Conservation (phyloP, 2,797 vertebrate genomes). For the Phoeniculus purpureus region DNA sequence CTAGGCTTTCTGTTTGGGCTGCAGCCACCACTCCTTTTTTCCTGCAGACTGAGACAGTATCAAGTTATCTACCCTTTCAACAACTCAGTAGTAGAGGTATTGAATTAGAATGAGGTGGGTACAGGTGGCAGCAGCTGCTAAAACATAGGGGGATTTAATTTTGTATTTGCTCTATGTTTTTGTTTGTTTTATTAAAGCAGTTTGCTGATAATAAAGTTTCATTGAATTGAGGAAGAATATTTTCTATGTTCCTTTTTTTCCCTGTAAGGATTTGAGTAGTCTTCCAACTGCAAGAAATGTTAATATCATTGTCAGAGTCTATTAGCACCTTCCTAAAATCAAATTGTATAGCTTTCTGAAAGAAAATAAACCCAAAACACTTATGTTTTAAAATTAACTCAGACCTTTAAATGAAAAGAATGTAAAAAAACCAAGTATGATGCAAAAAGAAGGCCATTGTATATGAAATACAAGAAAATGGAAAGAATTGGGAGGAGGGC, state of each 20-base stretch:
- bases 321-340: neutral
- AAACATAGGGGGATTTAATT: neutral
- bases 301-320: neutral
- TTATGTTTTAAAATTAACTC: neutral
- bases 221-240: neutral
- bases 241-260: neutral
- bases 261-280: neutral
- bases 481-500: neutral
- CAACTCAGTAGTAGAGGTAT: constrained; percentile 44
- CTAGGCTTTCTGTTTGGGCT: constrained; percentile 34
- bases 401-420: neutral
- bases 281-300: neutral
- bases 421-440: neutral
- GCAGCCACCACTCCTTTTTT: constrained; percentile 1
- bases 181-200: neutral
- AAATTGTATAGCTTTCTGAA: neutral
- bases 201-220: neutral
- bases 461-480: neutral
- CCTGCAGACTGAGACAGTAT: constrained; percentile 45
- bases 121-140: constrained; percentile 74
- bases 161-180: neutral
- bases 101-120: constrained; percentile 64
- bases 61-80: constrained; percentile 68
- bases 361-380: neutral
- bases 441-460: neutral